Evolutionary conservation across 2,797 vertebrate species (phyloP), one percentile per base, ranked within the genome.

Genomic region (Remorina albescens): DNA sequence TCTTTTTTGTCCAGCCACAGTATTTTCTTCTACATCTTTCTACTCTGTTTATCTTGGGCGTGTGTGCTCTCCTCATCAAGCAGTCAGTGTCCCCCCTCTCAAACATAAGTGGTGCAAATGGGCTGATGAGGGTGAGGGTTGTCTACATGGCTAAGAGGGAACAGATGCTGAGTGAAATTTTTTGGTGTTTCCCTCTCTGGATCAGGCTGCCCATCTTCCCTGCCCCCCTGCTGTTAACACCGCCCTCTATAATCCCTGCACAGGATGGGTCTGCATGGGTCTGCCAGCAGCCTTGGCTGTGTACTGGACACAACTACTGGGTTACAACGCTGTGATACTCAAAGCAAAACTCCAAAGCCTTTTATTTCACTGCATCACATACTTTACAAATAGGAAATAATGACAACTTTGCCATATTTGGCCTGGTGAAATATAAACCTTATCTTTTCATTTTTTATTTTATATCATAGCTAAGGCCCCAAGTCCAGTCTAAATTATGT

Each of bases 121-220:
- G n/a, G 66, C 54, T 78, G 85, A 59, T 71, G 77, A 80, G 86
- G 79, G 63, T 76, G 67, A 85, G 72, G 74, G 74, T 66, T 76
- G 85, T 89, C 82, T 89, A 86, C 51, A 49, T 80, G 72, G 78
- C 72, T 94, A 91, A 94, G 80, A 89, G 90, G 83, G 88, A 93
- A 82, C 94, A 95, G 94, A 95, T 95, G 94, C 88, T 86, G 77
- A 86, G 88, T 88, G 81, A 88, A 91, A 89, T 91, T 89, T 87
- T 78, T 82, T 90, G 87, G 81, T 87, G 89, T 50, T 91, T 82
- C 80, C 86, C 76, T 86, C 88, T 74, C 78, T 75, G 61, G 69
- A 75, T 74, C 73, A 68, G 60, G 21, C 62, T 65, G 83, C 73
- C 88, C 85, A 72, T 84, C 87, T 83, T 78, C 83, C 73, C 76